Base-by-base conservation (phyloP, 2,797 vertebrate species). In the Anguilla pacifica region DNA sequence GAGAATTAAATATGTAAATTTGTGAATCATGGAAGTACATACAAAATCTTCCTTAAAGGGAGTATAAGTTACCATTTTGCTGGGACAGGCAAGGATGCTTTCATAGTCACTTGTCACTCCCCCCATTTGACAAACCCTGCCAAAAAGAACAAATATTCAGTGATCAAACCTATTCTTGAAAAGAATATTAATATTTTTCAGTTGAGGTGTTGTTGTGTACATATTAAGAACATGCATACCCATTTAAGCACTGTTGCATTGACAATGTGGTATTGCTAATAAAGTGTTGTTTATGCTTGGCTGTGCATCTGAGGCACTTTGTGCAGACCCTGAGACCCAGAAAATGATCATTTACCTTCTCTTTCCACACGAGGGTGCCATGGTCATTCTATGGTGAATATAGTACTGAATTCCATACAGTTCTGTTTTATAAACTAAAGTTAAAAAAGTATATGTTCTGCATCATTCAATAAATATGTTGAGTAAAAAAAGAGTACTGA, bases 341-440 rank as follows among this genome's bases (percentile, higher is more conserved):
- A 39, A 25, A n/a, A 2, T 72, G 6, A 88, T 28, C 11, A 83
- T 86, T 25, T 53, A 61, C 85, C 0, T 11, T 57, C 49, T 91
- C 15, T 85, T 43, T 86, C 93, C 96, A 96, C 95, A 93, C 94
- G 96, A 93, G 93, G 95, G 95, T 82, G 92, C 91, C 89, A 93
- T 83, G 91, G 88, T 89, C 74, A 74, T 87, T 25, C 13, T 53
- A 25, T 86, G 31, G 7, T 25, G 57, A 79, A 43, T 39, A 19
- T 39, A 3, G 17, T 2, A 43, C 46, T 46, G 15, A 17, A 17
- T 79, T 39, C 35, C 70, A 9, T 74, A 6, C 7, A 31, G 22
- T 19, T 46, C 35, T 79, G 74, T 3, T 3, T 28, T 70, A 28
- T n/a, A 70, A 70, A 67, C 22, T 39, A 74, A 74, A 74, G 13